Conservation (phyloP, 2,888 invertebrate genomes). For the Hyalella azteca region DNA sequence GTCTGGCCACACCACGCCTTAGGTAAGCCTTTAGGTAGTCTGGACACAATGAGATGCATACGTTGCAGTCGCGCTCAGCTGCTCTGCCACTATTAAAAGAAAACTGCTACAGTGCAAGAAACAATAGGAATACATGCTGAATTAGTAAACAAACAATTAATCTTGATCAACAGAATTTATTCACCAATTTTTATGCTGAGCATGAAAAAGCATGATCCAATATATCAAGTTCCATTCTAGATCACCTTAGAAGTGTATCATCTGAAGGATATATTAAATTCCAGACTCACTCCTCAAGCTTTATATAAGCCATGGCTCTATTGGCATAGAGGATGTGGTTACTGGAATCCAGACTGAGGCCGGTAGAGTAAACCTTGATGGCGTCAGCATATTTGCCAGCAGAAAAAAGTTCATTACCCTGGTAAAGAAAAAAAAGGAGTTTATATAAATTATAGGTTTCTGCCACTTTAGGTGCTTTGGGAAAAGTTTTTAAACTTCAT, state of each 20-base stretch:
- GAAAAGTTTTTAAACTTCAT: too few species aligned
- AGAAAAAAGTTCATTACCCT: constrained; percentile 51
- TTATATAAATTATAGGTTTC: too few species aligned
- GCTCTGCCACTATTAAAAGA: constrained; percentile 63
- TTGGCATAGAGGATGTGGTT: constrained; percentile 84
- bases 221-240: too few species aligned
- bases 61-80: constrained; percentile 64
- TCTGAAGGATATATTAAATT: too few species aligned
- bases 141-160: too few species aligned
- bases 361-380: constrained; percentile 64
- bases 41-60: constrained; percentile 63
- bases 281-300: constrained; percentile 76
- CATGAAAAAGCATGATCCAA: too few species aligned
- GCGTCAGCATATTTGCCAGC: constrained; percentile 62
- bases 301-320: constrained; percentile 84
- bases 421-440: constrained; percentile 35
- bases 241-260: too few species aligned
- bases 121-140: too few species aligned
- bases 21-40: constrained; percentile 64
- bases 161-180: too few species aligned
- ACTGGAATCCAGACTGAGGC: constrained; percentile 62
- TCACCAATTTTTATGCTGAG: too few species aligned
- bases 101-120: too few species aligned
- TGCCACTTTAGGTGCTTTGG: too few species aligned
- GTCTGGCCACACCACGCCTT: constrained; percentile 65